Evolutionary conservation across 2,888 invertebrate species (phyloP), one percentile per base, ranked within the genome.

Genomic region (Terebella lapidaria): DNA sequence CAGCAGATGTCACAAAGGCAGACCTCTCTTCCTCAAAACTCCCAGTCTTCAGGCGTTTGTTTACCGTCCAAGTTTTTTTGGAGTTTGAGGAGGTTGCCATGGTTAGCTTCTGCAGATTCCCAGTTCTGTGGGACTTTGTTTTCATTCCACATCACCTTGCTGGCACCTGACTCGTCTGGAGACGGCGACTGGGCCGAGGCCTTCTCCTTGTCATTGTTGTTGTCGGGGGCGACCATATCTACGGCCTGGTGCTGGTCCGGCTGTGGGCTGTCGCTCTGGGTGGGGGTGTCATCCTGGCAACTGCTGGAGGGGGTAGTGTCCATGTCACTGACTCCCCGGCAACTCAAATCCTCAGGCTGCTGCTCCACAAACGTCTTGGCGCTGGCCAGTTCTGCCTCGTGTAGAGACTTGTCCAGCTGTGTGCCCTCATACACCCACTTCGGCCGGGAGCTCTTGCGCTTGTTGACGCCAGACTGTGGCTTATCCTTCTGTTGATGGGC

Each of bases 401-500:
- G 49, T 24, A 49, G 5, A 10, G 49, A 10, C 22, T 49, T 49
- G 59, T 80, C 74, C 59, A 80, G 65, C 65, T 79, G 77, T 10
- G 76, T 69, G 3, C 92, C 92, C 4, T 95, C 95, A 81, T 94
- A 94, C 2, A 95, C 93, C 93, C 95, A 94, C 82, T 96, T 94
- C 1, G 96, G 95, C 57, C 94, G 94, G 1, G 93, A 94, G 1
- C 94, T 93, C 83, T 96, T 96, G 73, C 95, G 86, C 65, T 74
- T 76, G 67, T 77, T 78, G 2, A 25, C 55, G n/a, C 28, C 29
- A n/a, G 22, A 3, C 52, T 29, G 28, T 25, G 20, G 25, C 18
- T 47, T 25, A 10, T 47, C 56, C n/a, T 46, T 25, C 46, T 22
- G 24, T 3, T 56, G 18, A 2, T 4, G 27, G 15, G 30, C 49